These are phyloP conservation scores for Diadophis punctatus DNA, from an alignment of 2,113 vertebrate species.

Conservation along the genomic window DNA sequence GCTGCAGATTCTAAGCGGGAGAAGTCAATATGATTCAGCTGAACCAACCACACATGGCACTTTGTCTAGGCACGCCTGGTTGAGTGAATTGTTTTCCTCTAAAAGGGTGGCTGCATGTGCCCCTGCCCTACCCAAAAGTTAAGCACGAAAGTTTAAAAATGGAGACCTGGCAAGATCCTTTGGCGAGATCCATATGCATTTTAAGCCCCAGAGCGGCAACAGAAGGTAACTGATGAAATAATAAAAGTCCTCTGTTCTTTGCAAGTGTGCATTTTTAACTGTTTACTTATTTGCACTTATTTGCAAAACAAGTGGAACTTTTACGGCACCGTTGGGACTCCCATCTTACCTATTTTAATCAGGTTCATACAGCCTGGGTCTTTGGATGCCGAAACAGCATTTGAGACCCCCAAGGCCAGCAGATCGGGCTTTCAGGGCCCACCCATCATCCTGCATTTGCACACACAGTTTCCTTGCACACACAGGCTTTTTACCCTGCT, in stretches of 20 bases:
- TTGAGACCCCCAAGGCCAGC: background rate
- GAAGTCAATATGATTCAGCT: background rate
- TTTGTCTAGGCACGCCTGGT: background rate
- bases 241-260: background rate
- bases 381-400: background rate
- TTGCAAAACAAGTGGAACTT: background rate
- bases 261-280: background rate
- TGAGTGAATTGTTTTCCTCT: background rate
- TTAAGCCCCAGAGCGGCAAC: background rate
- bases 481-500: background rate
- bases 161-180: background rate
- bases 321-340: background rate
- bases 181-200: background rate
- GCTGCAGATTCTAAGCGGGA: background rate
- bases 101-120: background rate
- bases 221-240: background rate
- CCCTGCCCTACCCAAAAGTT: background rate
- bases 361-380: background rate
- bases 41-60: background rate
- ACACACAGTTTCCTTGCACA: background rate
- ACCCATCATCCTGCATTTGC: background rate
- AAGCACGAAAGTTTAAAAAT: background rate
- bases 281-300: too few species aligned
- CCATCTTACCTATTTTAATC: background rate
- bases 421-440: background rate